Evolutionary conservation across 2,113 vertebrate genomes (phyloP), one percentile per base, ranked within the genome.

Genomic region (Stercorarius parasiticus): DNA sequence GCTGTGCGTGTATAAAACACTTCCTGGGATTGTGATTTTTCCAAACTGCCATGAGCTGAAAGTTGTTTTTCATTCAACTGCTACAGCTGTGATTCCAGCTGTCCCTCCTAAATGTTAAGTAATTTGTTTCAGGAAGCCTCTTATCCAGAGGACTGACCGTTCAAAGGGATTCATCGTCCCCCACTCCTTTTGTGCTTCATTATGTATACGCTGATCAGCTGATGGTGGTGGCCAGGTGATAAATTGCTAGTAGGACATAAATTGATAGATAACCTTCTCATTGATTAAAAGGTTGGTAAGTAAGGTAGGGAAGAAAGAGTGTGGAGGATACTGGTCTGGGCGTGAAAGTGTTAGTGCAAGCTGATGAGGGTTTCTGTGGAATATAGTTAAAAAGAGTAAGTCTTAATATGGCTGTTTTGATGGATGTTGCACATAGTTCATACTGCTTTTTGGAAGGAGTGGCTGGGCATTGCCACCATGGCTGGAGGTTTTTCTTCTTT

Each of bases 71-170:
- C 55, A 72, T 55, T 87, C 81, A 91, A 17, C 20, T 52, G 73
- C 50, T 94, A 59, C 81, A 95, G 65, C 81, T 97, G 64, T n/a
- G 47, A 42, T 50, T 97, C 64, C 83, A 94, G 76, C 91, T 93
- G 81, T 59, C 65, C 49, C 84, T 91, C 43, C 73, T 82, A 47
- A 84, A 81, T 18, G 19, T 69, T 38, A 47, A 38, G 23, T 42
- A 84, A 42, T n/a, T 91, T 53, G 55, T 55, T 61, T 93, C 90
- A 83, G 83, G 80, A 92, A 95, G 53, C 45, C 64, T 95, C 76
- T 78, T 38, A 70, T 84, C 34, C 47, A 52, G 18, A 91, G 29
- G 36, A 66, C 15, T 74, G 69, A 73, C 32, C 55, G 78, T 92
- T 71, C 52, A 59, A 87, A 96, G 30, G 34, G 38, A 47, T 78